Conservation (phyloP, 2,113 vertebrate species). For the Formicarius rufipectus region DNA sequence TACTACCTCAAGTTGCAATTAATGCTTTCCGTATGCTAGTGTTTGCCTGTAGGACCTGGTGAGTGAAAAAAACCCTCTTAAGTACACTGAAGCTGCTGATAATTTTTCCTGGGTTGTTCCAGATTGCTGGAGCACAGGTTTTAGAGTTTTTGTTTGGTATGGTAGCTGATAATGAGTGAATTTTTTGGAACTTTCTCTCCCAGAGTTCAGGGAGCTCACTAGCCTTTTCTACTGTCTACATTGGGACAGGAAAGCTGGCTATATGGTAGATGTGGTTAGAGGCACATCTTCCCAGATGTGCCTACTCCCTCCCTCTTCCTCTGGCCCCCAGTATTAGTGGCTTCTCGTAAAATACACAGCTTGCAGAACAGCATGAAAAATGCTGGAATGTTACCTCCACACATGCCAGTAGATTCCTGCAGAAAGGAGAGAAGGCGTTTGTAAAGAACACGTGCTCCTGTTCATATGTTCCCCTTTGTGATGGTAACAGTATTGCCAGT, state of each 20-base stretch:
- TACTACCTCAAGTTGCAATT: accelerated
- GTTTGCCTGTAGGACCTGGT: not conserved
- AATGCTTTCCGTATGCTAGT: not conserved
- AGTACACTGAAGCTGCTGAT: not conserved
- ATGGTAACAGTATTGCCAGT: not conserved
- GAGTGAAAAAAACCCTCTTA: not conserved
- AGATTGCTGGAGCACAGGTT: not conserved
- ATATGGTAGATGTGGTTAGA: not conserved
- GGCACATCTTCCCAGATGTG: not conserved
- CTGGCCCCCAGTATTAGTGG: not conserved
- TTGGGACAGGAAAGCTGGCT: not conserved
- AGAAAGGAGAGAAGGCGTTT: not conserved
- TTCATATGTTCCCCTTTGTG: accelerated
- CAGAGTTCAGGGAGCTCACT: not conserved
- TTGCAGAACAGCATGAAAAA: not conserved
- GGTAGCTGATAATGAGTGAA: not conserved
- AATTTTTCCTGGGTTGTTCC: not conserved
- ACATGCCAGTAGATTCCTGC: not conserved
- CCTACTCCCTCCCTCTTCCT: not conserved
- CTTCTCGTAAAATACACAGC: not conserved
- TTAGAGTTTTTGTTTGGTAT: not conserved
- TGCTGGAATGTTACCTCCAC: not conserved
- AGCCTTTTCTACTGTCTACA: not conserved
- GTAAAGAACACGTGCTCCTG: not conserved
- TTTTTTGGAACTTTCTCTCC: not conserved